Conservation (phyloP, 2,888 invertebrate genomes). For the Erebia ligea region DNA sequence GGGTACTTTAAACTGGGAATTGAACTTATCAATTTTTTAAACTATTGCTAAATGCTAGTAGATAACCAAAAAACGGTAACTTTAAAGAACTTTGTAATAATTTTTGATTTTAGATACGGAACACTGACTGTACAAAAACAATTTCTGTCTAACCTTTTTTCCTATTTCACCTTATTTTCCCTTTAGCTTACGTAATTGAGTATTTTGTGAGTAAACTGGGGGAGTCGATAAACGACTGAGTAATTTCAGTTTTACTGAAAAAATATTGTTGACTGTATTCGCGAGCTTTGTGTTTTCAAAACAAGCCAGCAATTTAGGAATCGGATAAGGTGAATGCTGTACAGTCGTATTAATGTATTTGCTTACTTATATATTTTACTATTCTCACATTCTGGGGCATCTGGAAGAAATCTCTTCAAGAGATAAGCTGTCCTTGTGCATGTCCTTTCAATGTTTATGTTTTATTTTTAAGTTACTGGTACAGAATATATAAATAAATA, state of each 20-base stretch:
- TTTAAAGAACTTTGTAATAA: too few relatives aligned
- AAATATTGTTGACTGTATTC: conserved; percentile 47
- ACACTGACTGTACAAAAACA: neutral
- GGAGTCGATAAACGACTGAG: conserved; percentile 63
- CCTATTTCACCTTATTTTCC: conserved; percentile 59
- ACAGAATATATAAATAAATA: too few relatives aligned
- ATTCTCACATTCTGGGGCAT: too few relatives aligned
- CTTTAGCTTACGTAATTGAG: conserved; percentile 72
- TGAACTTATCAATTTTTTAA: too few relatives aligned
- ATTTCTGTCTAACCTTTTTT: conserved; percentile 4
- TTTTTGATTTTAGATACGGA: neutral
- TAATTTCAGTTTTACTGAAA: conserved; percentile 63
- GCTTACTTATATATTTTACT: neutral
- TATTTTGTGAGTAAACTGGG: conserved; percentile 67
- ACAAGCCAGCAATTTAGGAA: conserved; percentile 45
- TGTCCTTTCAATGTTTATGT: too few relatives aligned
- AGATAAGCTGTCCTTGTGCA: too few relatives aligned
- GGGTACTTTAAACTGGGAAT: too few relatives aligned
- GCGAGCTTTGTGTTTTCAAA: conserved; percentile 51
- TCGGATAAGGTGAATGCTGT: conserved; percentile 7
- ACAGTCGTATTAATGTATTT: neutral
- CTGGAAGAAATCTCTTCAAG: too few relatives aligned
- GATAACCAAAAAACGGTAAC: too few relatives aligned
- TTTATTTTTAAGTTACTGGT: too few relatives aligned
- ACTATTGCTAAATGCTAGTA: too few relatives aligned